Percentiles rank a stretch among this genome's conserved stretches.
Evolutionary conservation across 2,888 invertebrate species (phyloP).

Genomic region (Arrhopalites spinosus): DNA sequence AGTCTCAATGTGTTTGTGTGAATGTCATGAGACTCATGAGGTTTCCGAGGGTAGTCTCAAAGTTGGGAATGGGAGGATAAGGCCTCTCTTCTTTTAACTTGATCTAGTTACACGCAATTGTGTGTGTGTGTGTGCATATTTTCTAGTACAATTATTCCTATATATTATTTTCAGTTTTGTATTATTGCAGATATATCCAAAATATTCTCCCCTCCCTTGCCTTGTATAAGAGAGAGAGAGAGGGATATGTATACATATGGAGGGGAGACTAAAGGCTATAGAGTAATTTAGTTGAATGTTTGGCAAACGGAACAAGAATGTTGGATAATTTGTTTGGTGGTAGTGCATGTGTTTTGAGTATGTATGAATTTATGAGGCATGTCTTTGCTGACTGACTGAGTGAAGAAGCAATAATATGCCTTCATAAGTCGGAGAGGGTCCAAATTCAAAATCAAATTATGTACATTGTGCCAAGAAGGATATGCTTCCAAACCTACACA

Average conservation of each 20-base stretch:
- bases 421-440: constrained; percentile 22
- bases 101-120: no score
- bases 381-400: constrained; percentile 9
- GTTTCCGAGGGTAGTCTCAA: no score
- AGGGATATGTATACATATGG: not conserved
- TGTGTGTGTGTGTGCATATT: no score
- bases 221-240: not conserved
- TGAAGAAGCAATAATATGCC: constrained; percentile 12
- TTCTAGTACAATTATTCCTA: no score
- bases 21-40: no score
- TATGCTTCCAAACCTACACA: no score
- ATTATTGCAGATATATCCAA: no score
- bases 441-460: constrained; percentile 34
- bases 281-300: not conserved
- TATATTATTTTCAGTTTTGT: no score
- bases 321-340: constrained; percentile 14
- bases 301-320: constrained; percentile 18
- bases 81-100: no score
- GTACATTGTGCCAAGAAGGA: constrained; percentile 22
- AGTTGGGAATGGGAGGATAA: no score
- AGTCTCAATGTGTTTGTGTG: not conserved
- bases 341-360: constrained; percentile 20
- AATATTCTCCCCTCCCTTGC: no score
- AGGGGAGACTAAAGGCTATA: not conserved
- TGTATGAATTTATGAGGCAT: constrained; percentile 22